Percentiles rank a stretch among this genome's conserved stretches.
phyloP scores from a whole-genome alignment of 2,888 invertebrate genomes.

The Ptycholaimellus sp. region DNA sequence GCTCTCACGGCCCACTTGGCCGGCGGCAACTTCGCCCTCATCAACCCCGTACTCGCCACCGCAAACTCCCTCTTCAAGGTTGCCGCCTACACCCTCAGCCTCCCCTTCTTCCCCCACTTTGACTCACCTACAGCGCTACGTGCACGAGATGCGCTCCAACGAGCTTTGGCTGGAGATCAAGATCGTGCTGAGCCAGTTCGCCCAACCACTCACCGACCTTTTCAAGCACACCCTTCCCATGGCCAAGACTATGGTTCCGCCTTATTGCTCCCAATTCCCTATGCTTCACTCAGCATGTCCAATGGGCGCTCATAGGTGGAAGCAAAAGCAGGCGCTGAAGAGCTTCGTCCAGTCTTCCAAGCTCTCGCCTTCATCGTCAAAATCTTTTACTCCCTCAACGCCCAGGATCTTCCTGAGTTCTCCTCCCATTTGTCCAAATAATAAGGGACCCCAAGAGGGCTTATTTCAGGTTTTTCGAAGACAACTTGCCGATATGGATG shows the following conservation, averaged over 20 bases:
- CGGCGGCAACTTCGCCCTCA: constrained; percentile 45
- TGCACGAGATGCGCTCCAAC: constrained; percentile 82
- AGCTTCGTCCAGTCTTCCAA: neutral
- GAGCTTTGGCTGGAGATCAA: constrained; percentile 87
- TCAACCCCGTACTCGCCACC: constrained; percentile 76
- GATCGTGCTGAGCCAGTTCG: constrained; percentile 64
- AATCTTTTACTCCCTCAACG: constrained; percentile 86
- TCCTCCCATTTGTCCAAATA: constrained; percentile 26
- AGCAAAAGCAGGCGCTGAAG: neutral
- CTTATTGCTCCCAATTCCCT: neutral
- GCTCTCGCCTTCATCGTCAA: constrained; percentile 41
- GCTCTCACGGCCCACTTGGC: constrained; percentile 72
- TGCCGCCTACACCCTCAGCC: no score
- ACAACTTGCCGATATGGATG: constrained; percentile 91
- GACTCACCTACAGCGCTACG: constrained; percentile 46
- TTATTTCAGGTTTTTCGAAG: constrained; percentile 48
- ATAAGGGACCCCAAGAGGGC: no score
- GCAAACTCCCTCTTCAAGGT: constrained; percentile 87
- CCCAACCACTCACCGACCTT: constrained; percentile 70
- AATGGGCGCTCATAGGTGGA: neutral
- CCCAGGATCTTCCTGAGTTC: constrained; percentile 90
- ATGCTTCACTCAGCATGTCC: neutral
- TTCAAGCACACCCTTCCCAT: constrained; percentile 41
- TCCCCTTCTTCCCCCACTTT: no score
- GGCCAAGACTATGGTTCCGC: neutral